These are phyloP conservation scores for Somateria mollissima DNA, from an alignment of 2,797 vertebrate species.

Conservation along the genomic window DNA sequence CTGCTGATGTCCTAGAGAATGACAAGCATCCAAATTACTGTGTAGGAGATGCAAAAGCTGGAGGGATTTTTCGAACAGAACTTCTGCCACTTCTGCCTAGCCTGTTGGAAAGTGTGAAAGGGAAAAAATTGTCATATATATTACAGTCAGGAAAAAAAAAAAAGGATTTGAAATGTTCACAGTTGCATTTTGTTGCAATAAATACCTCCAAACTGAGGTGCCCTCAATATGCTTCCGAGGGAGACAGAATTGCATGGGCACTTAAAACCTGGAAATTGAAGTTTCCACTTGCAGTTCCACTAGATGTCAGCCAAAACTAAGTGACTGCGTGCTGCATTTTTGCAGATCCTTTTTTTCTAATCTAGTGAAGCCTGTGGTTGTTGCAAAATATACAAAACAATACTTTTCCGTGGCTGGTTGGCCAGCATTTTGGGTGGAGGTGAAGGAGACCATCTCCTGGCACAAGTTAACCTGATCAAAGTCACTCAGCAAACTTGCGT, in stretches of 20 bases:
- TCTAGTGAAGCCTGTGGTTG: not conserved
- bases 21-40: not conserved
- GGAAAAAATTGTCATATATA: not conserved
- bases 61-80: not conserved
- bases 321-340: not conserved
- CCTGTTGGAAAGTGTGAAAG: not conserved
- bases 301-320: slow-evolving; percentile 70
- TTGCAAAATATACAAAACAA: not conserved
- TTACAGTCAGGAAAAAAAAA: not conserved
- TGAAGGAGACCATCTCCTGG: not conserved
- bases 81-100: not conserved
- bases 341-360: not conserved
- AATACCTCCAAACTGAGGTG: not conserved
- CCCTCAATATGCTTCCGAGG: not conserved
- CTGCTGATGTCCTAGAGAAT: not conserved
- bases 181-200: not conserved
- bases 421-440: not conserved
- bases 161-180: not conserved
- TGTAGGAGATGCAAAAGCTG: not conserved
- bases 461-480: not conserved
- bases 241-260: not conserved
- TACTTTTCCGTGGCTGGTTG: not conserved
- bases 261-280: not conserved
- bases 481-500: not conserved
- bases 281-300: not conserved